These are phyloP conservation scores for Gymnothorax javanicus DNA, from an alignment of 2,797 vertebrate genomes.

Conservation along the genomic window DNA sequence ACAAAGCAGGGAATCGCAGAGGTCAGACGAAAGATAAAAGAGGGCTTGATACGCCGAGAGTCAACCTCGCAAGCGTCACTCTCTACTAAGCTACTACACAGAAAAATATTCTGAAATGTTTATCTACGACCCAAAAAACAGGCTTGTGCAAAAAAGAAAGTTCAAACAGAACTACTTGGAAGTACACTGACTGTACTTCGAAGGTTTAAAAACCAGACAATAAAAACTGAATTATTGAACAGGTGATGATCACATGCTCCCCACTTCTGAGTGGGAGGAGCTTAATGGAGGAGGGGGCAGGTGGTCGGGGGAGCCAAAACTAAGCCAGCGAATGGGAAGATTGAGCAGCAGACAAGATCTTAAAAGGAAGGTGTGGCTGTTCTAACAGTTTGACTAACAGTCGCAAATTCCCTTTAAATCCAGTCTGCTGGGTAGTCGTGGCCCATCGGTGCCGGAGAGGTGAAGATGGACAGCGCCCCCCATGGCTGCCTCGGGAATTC, in stretches of 20 bases:
- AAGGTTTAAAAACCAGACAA: not conserved
- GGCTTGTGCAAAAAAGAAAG: slow-evolving; percentile 8
- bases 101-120: not conserved
- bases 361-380: slow-evolving; percentile 87
- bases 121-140: not conserved
- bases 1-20: not conserved
- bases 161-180: no score
- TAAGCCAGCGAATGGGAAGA: slow-evolving; percentile 58
- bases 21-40: not conserved
- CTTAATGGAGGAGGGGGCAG: not conserved
- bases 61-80: not conserved
- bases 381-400: slow-evolving; percentile 79
- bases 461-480: not conserved
- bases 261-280: not conserved
- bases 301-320: slow-evolving; percentile 22
- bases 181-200: not conserved
- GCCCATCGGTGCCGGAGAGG: not conserved
- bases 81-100: not conserved
- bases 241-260: no score
- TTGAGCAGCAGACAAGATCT: slow-evolving; percentile 84
- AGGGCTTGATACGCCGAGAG: not conserved
- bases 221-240: not conserved
- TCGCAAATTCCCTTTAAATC: slow-evolving; percentile 88
- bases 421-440: slow-evolving; percentile 77
- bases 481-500: not conserved